Evolutionary conservation across 2,797 vertebrate genomes (phyloP).

Genomic region (Diplodus sargus): DNA sequence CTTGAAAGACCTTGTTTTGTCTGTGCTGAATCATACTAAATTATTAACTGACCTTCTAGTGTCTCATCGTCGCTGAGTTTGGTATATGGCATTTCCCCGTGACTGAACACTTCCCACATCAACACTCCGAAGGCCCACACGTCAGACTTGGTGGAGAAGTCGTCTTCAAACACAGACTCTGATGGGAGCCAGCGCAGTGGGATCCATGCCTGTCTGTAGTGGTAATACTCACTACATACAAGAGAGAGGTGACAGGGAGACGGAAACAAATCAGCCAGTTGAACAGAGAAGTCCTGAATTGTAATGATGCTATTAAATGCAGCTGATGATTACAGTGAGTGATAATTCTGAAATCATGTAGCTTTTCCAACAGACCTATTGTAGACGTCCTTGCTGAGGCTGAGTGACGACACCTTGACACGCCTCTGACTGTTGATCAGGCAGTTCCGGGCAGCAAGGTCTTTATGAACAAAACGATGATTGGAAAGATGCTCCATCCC

Average conservation of each 20-base stretch:
- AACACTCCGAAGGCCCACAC: slow-evolving; percentile 97
- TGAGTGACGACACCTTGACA: slow-evolving; percentile 93
- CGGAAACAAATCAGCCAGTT: slow-evolving; percentile 1
- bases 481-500: slow-evolving; percentile 98
- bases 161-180: slow-evolving; percentile 93
- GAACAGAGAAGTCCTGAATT: neutral
- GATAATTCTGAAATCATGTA: neutral
- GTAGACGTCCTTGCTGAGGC: slow-evolving; percentile 98
- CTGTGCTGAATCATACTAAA: neutral
- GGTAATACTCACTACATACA: slow-evolving; percentile 92
- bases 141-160: slow-evolving; percentile 96
- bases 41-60: slow-evolving; percentile 87
- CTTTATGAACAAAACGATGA: slow-evolving; percentile 95
- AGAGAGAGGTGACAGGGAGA: neutral
- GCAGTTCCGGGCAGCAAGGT: slow-evolving; percentile 96
- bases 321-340: neutral
- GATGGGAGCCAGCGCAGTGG: slow-evolving; percentile 96
- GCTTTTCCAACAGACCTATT: slow-evolving; percentile 86
- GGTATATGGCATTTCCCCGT: slow-evolving; percentile 91
- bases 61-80: slow-evolving; percentile 91
- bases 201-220: slow-evolving; percentile 95
- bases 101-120: slow-evolving; percentile 97
- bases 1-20: neutral
- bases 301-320: neutral
- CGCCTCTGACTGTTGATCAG: slow-evolving; percentile 93